Evolutionary conservation across 2,888 invertebrate genomes (phyloP).

Genomic region (Hirudinaria manillensis): DNA sequence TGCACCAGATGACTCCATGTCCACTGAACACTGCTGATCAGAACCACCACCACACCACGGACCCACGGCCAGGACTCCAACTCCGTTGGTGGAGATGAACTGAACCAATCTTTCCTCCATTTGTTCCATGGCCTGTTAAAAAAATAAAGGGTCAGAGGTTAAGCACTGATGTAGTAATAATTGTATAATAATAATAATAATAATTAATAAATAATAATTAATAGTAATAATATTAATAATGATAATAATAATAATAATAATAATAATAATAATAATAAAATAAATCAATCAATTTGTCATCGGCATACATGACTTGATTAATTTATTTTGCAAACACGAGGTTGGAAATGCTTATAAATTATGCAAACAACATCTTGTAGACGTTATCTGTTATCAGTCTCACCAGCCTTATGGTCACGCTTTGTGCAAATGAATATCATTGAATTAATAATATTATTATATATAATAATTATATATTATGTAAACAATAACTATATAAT

Average conservation of each 20-base stretch:
- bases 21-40: slow-evolving; percentile 25
- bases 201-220: not conserved
- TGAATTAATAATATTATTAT: no score
- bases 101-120: slow-evolving; percentile 85
- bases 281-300: not conserved
- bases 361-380: no score
- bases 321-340: no score
- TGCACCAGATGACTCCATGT: slow-evolving; percentile 61
- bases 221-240: not conserved
- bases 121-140: slow-evolving; percentile 76
- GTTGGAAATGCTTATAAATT: no score
- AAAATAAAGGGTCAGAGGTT: not conserved
- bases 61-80: not conserved
- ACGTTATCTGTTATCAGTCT: no score
- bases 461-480: no score
- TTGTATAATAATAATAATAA: not conserved
- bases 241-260: not conserved
- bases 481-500: no score
- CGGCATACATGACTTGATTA: no score
- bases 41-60: not conserved
- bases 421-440: no score
- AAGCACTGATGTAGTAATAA: not conserved
- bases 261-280: not conserved
- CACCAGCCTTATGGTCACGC: no score
- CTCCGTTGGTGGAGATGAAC: slow-evolving; percentile 62